Base-by-base conservation (phyloP, 2,797 vertebrate species). In the Avahi laniger region DNA sequence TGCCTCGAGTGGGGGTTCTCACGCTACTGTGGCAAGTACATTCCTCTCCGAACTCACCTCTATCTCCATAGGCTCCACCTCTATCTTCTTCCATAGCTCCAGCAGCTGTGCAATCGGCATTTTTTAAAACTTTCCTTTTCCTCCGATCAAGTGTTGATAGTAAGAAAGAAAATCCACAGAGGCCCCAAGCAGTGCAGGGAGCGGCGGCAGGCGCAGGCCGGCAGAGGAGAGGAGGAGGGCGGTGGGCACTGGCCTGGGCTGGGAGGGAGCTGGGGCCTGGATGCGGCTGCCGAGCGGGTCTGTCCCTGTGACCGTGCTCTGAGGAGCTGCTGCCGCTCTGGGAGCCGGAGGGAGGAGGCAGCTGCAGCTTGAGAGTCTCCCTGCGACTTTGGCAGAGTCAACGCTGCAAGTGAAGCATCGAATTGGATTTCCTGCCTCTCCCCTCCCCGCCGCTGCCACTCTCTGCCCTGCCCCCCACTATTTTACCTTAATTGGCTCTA, bases 81-180 rank as follows among this genome's bases (percentile, higher is more conserved):
- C 98, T 76, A 99, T 98, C 96, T 98, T 98, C 2, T 99, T 99
- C 98, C 98, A 99, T 98, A 99, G 98, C 92, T 99, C 98, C 98
- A 99, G 97, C 46, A 99, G 24, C 97, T 99, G 98, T 38, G 98
- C 98, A 30, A 99, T 99, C 38, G 98, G 98, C 98, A 99, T 99
- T 89, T 89, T 88, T 59, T 5, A 48, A 86, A 95, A 97, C 93
- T 97, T 97, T 94, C 69, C 83, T 65, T 73, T 57, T 50, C 80
- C 59, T 82, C 75, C 3, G 57, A 24, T 41, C 91, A 7, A 72
- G 91, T 17, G 1, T 1, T 0, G 69, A 20, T 0, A 22, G 54
- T 3, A 5, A 76, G 33, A 14, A 52, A 18, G 73, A 24, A n/a
- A 38, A 35, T 0, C 7, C 33, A 30, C 8, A 1, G 38, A 13